Base-by-base conservation (phyloP, 2,888 invertebrate genomes). In the Trachelus stipa region DNA sequence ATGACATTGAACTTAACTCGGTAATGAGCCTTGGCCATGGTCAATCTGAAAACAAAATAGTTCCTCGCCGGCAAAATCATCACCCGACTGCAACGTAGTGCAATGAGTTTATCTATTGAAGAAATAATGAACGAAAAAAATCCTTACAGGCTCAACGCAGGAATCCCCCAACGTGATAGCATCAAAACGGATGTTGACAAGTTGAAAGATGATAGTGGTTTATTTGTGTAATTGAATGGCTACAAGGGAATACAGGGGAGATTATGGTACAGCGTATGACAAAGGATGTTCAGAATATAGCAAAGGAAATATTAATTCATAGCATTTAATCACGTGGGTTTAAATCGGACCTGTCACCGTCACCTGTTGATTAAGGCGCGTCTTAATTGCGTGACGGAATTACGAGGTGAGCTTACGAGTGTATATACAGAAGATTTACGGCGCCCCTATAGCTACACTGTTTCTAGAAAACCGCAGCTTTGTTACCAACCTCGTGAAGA, bases 1-100 rank as follows among this genome's bases (percentile, higher is more conserved):
- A 84, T 87, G 87, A 87, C 89, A 90, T 88, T 90, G 90, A 90
- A 90, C 89, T 90, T 89, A 90, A 90, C 88, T 88, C 86, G 88
- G 83, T 90, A 88, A 90, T 88, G 86, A 85, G 84, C 82, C 79
- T 74, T 76, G 79, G 31, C 76, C 76, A 77, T 68, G 79, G 37
- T 71, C 76, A 73, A 75, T 11, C 71, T 15, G 31, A 31, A 33
- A 33, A 15, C 15, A 71, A 56, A 56, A 11, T 71, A 2, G 71
- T 15, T 71, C 30, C 31, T 12, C 12, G 34, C 31, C 3, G 9
- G 3, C 9, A 31, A 31, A 71, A 30, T 71, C 71, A 71, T 71
- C 12, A 23, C 6, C 40, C 40, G 23, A 56, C 40, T 56, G 40
- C 40, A 56, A 23, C 15, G 23, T 56, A 23, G 40, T 23, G 40